Evolutionary conservation across 2,888 invertebrate genomes (phyloP), one percentile per base, ranked within the genome.

Genomic region (Latheticus oryzae): DNA sequence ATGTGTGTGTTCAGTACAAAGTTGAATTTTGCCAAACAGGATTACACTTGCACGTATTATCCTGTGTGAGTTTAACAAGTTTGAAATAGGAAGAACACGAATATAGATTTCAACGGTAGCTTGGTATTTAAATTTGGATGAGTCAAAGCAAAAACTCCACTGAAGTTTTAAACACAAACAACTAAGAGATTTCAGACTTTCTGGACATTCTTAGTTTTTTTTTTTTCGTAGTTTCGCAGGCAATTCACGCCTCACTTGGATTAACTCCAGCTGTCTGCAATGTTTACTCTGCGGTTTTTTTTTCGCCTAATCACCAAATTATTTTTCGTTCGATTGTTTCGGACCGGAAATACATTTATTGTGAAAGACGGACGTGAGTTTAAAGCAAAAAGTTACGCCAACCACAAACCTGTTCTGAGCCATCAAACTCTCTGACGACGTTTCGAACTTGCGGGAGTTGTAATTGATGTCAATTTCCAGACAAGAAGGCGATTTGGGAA

Each of bases 261-360:
- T 47, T 47, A 47, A 47, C 35, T 47, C 35, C 24, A 47, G 23
- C 47, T 47, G 47, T 47, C 47, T 47, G 35, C 33, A 33, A 35
- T 47, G 35, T 47, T 47, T 47, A 47, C 33, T 17, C 45, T 24
- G 21, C 33, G 21, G 21, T 47, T 33, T 15, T 17, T 45, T 42
- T 32, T 45, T 35, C 47, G 35, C 47, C 47, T 47, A 47, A 47
- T 47, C 47, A 11, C 33, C 12, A 11, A 12, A 47, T 33, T 47
- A 47, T 21, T 47, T 47, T 47, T 33, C 47, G 45, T 45, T 47
- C 47, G 15, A 35, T 47, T 33, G 33, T 47, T 47, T 47, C 47
- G 33, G 47, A 5, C 21, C 23, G 47, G 47, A 47, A 35, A 47
- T 47, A 35, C 47, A 5, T 33, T 33, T 33, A 33, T 47, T 47